Evolutionary conservation across 64 coral and sea anemone species (phyloP).

Genomic region (Astreopora myriophthalma): DNA sequence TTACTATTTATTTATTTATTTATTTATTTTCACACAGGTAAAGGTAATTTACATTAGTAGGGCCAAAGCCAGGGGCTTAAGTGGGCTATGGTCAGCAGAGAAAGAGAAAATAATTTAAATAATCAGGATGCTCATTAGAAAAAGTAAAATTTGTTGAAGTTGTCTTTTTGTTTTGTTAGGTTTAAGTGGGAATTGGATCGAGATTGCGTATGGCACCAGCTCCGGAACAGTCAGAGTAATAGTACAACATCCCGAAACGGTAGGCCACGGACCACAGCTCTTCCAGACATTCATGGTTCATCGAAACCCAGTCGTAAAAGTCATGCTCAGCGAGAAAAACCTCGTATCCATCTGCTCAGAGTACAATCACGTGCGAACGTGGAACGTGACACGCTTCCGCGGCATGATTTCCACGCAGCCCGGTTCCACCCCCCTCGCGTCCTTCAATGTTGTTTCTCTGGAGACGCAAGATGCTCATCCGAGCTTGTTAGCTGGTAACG

Average conservation of each 20-base stretch:
- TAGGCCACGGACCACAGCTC: conserved; percentile 93
- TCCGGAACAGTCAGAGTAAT: conserved; percentile 93
- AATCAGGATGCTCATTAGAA: too few species aligned
- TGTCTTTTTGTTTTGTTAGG: conserved; percentile 31
- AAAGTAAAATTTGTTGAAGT: too few species aligned
- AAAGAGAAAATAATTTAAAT: too few species aligned
- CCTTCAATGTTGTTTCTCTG: conserved; percentile 98
- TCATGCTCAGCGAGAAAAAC: conserved; percentile 99
- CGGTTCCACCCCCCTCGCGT: conserved; percentile 95
- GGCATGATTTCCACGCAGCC: conserved; percentile 99
- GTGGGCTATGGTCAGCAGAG: too few species aligned
- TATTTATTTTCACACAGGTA: too few species aligned
- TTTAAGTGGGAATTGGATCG: conserved; percentile 99
- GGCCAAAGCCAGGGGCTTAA: too few species aligned
- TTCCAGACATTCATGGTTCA: conserved; percentile 99
- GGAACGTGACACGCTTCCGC: conserved; percentile 98
- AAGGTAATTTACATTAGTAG: too few species aligned
- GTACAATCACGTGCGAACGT: conserved; percentile 97
- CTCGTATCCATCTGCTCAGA: conserved; percentile 95
- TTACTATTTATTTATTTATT: too few species aligned
- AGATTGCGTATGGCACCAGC: conserved; percentile 98
- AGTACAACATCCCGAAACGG: conserved; percentile 97
- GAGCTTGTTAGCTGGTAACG: conserved; percentile 82
- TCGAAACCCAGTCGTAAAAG: conserved; percentile 89
- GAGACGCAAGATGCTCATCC: conserved; percentile 90